Evolutionary conservation across 2,888 invertebrate species (phyloP).

Genomic region (Nephrotoma guestfalica): DNA sequence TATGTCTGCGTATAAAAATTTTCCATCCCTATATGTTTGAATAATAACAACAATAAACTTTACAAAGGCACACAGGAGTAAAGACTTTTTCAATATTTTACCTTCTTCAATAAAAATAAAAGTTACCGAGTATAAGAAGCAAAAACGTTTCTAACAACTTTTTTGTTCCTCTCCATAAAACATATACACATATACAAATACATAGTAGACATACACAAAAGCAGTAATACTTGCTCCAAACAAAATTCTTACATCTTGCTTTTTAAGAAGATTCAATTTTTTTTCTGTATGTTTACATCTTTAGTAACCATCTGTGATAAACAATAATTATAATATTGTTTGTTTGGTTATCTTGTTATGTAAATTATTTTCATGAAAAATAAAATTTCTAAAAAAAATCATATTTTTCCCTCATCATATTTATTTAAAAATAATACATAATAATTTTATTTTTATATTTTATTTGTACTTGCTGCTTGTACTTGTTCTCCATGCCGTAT

Average conservation of each 20-base stretch:
- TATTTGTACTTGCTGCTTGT: not conserved
- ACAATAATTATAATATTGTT: not conserved
- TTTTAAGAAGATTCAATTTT: not conserved
- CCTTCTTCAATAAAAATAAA: not conserved
- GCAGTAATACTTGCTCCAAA: not conserved
- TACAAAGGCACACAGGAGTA: not conserved
- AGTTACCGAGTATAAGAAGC: not conserved
- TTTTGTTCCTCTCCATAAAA: not conserved
- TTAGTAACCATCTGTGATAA: not conserved
- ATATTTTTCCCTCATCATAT: not conserved
- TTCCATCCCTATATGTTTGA: not conserved
- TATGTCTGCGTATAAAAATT: not conserved
- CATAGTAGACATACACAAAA: not conserved
- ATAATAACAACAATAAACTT: not conserved
- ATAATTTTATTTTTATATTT: not conserved
- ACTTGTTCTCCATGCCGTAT: not conserved
- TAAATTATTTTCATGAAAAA: not conserved
- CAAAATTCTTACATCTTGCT: not conserved
- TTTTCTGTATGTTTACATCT: not conserved
- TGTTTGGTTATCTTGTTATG: not conserved
- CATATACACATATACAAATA: not conserved
- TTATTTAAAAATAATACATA: not conserved
- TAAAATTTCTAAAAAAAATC: not conserved
- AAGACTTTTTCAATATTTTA: not conserved
- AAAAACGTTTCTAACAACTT: not conserved